Base-by-base conservation (phyloP, 2,888 invertebrate species). In the Morpho deidamia region DNA sequence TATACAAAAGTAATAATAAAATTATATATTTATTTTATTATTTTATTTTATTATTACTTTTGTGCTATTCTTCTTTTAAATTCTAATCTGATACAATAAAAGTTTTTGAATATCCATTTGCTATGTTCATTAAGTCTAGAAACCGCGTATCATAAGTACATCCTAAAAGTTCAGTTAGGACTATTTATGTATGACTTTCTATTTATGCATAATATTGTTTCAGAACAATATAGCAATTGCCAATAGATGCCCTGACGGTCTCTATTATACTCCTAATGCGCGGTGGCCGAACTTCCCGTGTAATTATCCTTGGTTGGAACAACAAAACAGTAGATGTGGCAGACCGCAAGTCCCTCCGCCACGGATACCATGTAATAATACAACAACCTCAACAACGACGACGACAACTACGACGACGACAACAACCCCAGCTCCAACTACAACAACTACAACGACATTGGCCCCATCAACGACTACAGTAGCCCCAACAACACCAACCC, bases 181-280 rank as follows among this genome's bases (percentile, higher is more conserved):
- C 23, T 23, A 23, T 23, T 23, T 23, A 23, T 23, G 23, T 23
- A 23, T 40, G 39, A 40, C 40, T 11, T 40, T 3, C n/a, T 43
- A 5, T 43, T 41, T 11, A 11, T 12, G 9, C 7, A 1, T 34
- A 1, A 12, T 48, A 33, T 42, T 37, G n/a, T 60, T 51, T 11
- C 61, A 55, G 71, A 91, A 95, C 62, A 95, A 93, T 32, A 83
- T 91, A 0, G 89, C 92, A 0, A 90, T 91, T 65, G 91, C 93
- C 68, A 92, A 93, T 71, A 70, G 92, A 7, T 96, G 96, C 65
- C 94, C 95, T 0, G 96, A 96, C 68, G 96, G 96, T 7, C 86
- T 96, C 14, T 87, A 94, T 41, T 96, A 93, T 80, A 94, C 95
- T 70, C 91, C 93, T 2, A 91, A 92, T 8, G 87, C 90, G 0